phyloP scores from a whole-genome alignment of 2,113 vertebrate genomes.

The Zosterops lateralis region DNA sequence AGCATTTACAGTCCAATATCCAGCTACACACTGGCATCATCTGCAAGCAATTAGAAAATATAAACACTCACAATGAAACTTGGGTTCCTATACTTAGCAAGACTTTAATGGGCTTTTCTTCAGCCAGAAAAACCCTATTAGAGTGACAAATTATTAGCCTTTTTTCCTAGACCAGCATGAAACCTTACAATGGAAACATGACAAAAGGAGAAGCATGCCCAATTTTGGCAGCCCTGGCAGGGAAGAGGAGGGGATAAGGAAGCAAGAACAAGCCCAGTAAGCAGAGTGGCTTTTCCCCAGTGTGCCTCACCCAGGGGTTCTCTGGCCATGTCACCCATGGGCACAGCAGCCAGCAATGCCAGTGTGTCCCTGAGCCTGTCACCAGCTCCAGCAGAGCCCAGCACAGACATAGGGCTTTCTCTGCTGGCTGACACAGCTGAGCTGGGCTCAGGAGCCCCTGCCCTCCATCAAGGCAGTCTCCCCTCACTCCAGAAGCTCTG shows the following conservation, averaged over 20 bases:
- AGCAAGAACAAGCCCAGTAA: not conserved
- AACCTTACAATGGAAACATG: constrained; percentile 26
- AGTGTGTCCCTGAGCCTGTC: accelerated
- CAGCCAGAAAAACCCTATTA: constrained; percentile 48
- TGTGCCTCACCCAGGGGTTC: not conserved
- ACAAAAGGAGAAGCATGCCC: constrained; percentile 23
- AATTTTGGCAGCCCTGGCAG: not conserved
- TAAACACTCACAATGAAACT: constrained; percentile 22
- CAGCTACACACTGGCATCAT: constrained; percentile 22
- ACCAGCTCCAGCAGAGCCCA: not conserved
- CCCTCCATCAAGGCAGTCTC: not conserved
- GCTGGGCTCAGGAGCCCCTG: not conserved
- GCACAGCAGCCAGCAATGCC: not conserved
- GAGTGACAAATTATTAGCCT: constrained; percentile 17
- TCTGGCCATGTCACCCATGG: not conserved
- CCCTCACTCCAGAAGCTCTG: not conserved
- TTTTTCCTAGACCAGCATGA: constrained; percentile 25
- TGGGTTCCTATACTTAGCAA: constrained; percentile 46
- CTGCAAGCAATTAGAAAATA: constrained; percentile 60
- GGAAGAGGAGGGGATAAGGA: not conserved
- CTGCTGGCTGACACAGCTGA: not conserved
- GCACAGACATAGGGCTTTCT: not conserved
- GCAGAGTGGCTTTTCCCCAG: not conserved
- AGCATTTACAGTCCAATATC: not conserved
- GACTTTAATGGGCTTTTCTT: constrained; percentile 59